These are phyloP conservation scores for Macroramphosus scolopax DNA, from an alignment of 2,797 vertebrate genomes.

Conservation along the genomic window DNA sequence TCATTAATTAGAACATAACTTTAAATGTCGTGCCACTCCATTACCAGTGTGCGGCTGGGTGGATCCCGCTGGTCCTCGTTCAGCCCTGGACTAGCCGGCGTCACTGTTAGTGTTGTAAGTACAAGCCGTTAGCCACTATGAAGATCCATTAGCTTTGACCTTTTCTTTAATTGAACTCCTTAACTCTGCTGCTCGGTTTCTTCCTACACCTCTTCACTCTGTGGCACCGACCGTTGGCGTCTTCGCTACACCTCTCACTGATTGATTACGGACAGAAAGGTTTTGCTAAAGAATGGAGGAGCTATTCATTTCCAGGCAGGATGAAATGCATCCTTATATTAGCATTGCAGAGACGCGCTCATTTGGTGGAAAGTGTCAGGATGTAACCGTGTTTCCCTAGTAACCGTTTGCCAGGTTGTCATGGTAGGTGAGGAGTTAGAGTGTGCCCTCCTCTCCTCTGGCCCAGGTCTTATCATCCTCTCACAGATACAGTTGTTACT, in stretches of 20 bases:
- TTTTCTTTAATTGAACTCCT: slow-evolving; percentile 69
- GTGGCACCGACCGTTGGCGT: slow-evolving; percentile 4
- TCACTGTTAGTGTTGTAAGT: slow-evolving; percentile 38
- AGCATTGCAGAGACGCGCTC: slow-evolving; percentile 36
- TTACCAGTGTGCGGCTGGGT: slow-evolving; percentile 30
- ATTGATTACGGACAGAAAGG: slow-evolving; percentile 16
- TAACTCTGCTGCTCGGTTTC: slow-evolving; percentile 19
- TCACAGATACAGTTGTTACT: slow-evolving; percentile 57
- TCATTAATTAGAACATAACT: slow-evolving; percentile 50
- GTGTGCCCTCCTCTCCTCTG: slow-evolving; percentile 38
- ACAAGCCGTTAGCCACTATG: slow-evolving; percentile 48
- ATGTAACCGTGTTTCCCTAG: slow-evolving; percentile 66
- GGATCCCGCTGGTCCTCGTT: slow-evolving; percentile 7
- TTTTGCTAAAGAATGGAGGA: slow-evolving; percentile 10
- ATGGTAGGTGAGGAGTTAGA: slow-evolving; percentile 41
- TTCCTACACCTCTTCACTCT: slow-evolving; percentile 23
- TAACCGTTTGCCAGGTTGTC: slow-evolving; percentile 63
- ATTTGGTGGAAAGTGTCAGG: slow-evolving; percentile 42
- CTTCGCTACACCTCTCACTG: slow-evolving; percentile 1
- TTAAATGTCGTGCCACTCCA: slow-evolving; percentile 65
- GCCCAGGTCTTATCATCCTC: slow-evolving; percentile 64
- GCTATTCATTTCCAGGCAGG: slow-evolving; percentile 11
- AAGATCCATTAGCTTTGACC: slow-evolving; percentile 74
- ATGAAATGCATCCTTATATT: slow-evolving; percentile 11
- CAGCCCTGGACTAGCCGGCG: slow-evolving; percentile 26